phyloP scores from a whole-genome alignment of 2,113 vertebrate genomes.

The Rhynchomys soricoides region DNA sequence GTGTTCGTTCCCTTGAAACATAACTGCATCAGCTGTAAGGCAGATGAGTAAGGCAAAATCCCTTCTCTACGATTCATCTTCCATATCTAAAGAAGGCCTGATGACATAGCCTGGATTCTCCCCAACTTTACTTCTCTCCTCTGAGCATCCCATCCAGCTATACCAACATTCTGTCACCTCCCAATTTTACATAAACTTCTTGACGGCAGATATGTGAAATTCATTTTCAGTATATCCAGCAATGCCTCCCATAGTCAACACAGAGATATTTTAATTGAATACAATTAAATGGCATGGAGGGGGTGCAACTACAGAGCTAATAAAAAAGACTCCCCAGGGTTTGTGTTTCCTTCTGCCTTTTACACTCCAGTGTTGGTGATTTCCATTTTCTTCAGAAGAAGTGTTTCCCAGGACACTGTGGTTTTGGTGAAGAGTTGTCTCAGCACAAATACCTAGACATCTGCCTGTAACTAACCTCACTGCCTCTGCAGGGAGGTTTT shows the following conservation, averaged over 20 bases:
- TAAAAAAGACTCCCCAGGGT: not conserved
- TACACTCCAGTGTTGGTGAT: not conserved
- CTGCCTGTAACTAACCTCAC: not conserved
- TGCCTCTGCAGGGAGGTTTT: not conserved
- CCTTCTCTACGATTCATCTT: not conserved
- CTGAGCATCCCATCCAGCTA: accelerated
- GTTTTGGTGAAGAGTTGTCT: conserved; percentile 51
- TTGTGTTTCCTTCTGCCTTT: not conserved
- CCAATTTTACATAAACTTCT: not conserved
- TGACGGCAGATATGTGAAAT: not conserved
- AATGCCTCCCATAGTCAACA: not conserved
- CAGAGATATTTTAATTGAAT: conserved; percentile 11
- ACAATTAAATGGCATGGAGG: not conserved
- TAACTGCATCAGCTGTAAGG: not conserved
- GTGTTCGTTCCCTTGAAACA: not conserved
- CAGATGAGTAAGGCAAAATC: no score
- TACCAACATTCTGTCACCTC: not conserved
- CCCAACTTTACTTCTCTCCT: not conserved
- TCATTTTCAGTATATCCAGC: not conserved
- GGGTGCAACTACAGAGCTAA: not conserved
- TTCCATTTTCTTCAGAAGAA: not conserved
- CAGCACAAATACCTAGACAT: not conserved
- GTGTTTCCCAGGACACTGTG: not conserved
- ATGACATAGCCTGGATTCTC: not conserved
- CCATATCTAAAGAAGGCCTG: not conserved